A percentile compares a stretch with the other conserved stretches of the same genome.
Evolutionary conservation across 2,113 vertebrate genomes (phyloP).

Genomic region (Malurus melanocephalus): DNA sequence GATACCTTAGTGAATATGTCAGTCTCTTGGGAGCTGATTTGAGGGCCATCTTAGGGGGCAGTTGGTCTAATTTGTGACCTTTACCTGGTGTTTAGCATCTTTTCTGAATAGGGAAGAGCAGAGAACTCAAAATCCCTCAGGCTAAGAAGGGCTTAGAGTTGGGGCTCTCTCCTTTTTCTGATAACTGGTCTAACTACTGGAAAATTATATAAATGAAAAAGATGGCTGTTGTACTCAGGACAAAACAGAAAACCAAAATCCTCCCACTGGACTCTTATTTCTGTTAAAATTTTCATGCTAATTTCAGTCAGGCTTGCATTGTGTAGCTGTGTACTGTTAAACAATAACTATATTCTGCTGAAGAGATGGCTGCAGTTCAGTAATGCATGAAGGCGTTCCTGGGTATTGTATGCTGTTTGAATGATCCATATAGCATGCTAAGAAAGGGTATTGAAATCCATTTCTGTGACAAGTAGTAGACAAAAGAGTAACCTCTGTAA

Average conservation of each 20-base stretch:
- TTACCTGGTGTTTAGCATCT: neutral
- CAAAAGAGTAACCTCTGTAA: conserved; percentile 1
- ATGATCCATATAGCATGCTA: neutral
- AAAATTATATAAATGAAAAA: neutral
- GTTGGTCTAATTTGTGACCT: neutral
- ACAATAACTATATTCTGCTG: neutral
- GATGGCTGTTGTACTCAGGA: neutral
- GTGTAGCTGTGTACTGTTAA: neutral
- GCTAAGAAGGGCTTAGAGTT: neutral
- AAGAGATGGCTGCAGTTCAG: neutral
- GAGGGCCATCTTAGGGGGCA: neutral
- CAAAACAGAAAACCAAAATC: neutral
- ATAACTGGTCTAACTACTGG: neutral
- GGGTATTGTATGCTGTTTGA: neutral
- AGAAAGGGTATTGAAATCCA: neutral
- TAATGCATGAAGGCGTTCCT: neutral
- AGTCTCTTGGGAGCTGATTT: neutral
- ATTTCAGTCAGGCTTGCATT: neutral
- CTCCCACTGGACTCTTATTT: neutral
- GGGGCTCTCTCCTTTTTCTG: neutral
- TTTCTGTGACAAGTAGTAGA: neutral
- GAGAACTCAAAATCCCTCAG: neutral
- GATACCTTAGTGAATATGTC: neutral
- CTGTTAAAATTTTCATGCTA: neutral
- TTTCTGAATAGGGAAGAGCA: neutral